Conservation (phyloP, 64 coral and sea anemone genomes). For the Montipora sp. region DNA sequence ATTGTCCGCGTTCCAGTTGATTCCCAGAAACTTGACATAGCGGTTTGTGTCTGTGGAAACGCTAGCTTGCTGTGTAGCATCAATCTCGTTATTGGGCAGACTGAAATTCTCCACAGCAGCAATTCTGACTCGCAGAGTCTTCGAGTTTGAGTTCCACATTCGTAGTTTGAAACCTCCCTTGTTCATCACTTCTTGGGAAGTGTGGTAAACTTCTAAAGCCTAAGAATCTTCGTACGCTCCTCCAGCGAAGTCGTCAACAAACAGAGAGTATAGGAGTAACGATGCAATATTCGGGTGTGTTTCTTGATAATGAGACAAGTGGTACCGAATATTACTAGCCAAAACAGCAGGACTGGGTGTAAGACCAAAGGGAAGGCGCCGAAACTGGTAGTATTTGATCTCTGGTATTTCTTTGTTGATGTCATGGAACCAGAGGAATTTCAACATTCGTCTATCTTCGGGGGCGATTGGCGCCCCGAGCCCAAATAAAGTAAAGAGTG, state of each 20-base stretch:
- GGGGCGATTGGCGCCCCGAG: background rate
- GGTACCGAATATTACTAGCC: slow-evolving; percentile 8
- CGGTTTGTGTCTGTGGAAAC: background rate
- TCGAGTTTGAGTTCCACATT: too few species aligned
- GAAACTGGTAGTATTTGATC: background rate
- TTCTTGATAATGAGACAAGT: background rate
- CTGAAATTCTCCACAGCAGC: too few species aligned
- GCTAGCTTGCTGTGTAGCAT: too few species aligned
- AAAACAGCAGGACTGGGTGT: slow-evolving; percentile 36
- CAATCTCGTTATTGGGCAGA: too few species aligned
- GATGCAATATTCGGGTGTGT: background rate
- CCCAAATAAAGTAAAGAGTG: too few species aligned
- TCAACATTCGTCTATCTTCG: slow-evolving; percentile 32
- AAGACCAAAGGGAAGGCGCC: slow-evolving; percentile 34
- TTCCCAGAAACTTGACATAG: slow-evolving; percentile 22
- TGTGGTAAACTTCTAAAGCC: background rate
- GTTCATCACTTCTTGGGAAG: too few species aligned
- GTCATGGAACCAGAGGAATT: slow-evolving; percentile 27
- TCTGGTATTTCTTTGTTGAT: background rate
- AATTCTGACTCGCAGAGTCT: too few species aligned
- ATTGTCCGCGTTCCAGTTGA: background rate
- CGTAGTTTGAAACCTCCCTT: too few species aligned
- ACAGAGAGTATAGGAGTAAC: slow-evolving; percentile 21
- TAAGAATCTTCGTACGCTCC: slow-evolving; percentile 1
- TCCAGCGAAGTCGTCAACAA: slow-evolving; percentile 68